Conservation (phyloP, 1,140 invertebrate species). For the Coptotermes formosanus region DNA sequence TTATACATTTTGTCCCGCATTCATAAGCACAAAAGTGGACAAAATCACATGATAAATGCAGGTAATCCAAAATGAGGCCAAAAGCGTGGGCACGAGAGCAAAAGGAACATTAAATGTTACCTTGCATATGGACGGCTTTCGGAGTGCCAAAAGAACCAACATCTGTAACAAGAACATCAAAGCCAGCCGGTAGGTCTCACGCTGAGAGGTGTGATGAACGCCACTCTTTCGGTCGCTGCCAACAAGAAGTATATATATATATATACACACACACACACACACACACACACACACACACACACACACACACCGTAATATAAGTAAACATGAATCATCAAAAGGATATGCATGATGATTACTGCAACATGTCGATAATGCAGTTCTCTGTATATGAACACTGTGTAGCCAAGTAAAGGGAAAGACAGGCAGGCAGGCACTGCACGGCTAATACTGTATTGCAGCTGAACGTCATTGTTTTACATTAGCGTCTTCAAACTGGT, state of each 20-base stretch:
- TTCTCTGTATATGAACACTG: no score
- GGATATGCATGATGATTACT: not conserved
- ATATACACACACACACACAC: no score
- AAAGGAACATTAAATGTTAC: not conserved
- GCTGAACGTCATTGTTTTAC: no score
- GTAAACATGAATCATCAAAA: not conserved
- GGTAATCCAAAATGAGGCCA: not conserved
- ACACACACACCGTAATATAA: not conserved
- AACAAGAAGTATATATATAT: not conserved
- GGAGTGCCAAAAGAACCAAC: not conserved
- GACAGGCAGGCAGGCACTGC: no score
- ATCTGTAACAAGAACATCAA: slow-evolving; percentile 9
- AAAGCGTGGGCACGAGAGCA: not conserved
- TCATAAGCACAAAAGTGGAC: no score
- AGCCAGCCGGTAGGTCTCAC: not conserved
- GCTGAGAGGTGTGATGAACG: not conserved
- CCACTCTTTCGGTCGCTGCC: not conserved
- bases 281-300: no score
- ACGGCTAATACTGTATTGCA: no score
- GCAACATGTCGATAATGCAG: no score
- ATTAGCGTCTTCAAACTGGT: no score
- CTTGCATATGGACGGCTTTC: not conserved
- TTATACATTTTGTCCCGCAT: no score
- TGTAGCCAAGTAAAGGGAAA: no score
- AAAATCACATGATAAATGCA: no score